These are phyloP conservation scores for Digitonthophagus gazella DNA, from an alignment of 2,888 invertebrate genomes.

Conservation along the genomic window DNA sequence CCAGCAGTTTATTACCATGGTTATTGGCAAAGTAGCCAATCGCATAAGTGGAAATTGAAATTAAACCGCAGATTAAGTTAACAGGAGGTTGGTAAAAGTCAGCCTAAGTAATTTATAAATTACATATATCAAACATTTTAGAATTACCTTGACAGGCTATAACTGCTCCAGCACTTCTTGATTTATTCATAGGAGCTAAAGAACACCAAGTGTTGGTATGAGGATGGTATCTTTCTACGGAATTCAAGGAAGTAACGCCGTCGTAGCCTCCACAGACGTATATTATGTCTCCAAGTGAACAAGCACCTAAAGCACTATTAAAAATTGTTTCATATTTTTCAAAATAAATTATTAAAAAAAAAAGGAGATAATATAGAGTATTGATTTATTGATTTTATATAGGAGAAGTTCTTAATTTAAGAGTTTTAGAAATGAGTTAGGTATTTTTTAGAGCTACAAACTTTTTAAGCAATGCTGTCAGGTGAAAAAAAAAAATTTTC, in stretches of 20 bases:
- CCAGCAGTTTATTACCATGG: no score
- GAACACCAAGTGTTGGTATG: slow-evolving; percentile 71
- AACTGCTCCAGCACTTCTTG: slow-evolving; percentile 51
- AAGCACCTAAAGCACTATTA: slow-evolving; percentile 74
- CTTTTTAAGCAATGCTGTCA: no score
- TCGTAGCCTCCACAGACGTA: slow-evolving; percentile 86
- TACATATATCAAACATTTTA: no score
- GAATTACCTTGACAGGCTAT: slow-evolving; percentile 49
- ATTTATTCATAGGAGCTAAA: slow-evolving; percentile 70
- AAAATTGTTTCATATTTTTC: slow-evolving; percentile 17
- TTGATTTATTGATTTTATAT: no score
- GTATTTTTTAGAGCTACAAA: background rate
- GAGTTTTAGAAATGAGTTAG: background rate
- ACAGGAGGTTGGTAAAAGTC: no score
- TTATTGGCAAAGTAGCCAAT: no score
- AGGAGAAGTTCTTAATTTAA: background rate
- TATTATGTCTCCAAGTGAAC: slow-evolving; percentile 73
- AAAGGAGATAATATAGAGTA: no score
- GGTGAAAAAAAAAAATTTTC: no score
- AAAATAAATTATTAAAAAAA: background rate
- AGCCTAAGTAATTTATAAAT: no score
- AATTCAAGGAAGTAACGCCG: slow-evolving; percentile 77
- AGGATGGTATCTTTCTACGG: slow-evolving; percentile 79
- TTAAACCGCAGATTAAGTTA: no score
- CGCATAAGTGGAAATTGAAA: no score